Evolutionary conservation across 92 coral and sea anemone species (phyloP).

Genomic region (Chrysogorgia sp.): DNA sequence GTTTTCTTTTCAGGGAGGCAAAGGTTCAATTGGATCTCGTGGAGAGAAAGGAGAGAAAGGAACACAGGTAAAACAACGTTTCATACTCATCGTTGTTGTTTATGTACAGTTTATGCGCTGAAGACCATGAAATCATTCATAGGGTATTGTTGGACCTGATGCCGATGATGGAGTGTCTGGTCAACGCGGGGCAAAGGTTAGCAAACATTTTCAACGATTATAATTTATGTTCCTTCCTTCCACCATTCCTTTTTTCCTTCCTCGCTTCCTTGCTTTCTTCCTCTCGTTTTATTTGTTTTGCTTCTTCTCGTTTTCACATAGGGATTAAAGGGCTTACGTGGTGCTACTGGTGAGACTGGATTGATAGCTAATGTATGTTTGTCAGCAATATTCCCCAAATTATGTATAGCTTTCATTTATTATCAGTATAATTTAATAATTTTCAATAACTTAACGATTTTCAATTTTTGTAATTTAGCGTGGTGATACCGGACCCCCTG

Average conservation of each 20-base stretch:
- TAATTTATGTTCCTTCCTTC: background rate
- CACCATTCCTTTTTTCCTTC: background rate
- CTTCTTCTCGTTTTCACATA: background rate
- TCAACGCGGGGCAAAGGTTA: constrained; percentile 52
- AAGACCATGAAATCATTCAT: constrained; percentile 28
- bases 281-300: no score
- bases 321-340: background rate
- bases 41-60: constrained; percentile 38
- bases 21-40: constrained; percentile 42
- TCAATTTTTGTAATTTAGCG: no score
- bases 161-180: constrained; percentile 48
- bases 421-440: no score
- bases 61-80: background rate
- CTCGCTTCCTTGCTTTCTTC: no score
- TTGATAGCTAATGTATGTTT: background rate
- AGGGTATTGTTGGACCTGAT: constrained; percentile 41
- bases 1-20: constrained; percentile 43
- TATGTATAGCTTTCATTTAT: no score
- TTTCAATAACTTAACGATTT: no score
- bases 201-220: background rate
- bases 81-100: background rate
- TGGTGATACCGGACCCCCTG: constrained; percentile 46
- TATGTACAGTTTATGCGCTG: background rate
- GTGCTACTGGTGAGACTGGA: background rate
- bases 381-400: no score